Conservation (phyloP, 2,797 vertebrate species). For the Phoeniculus purpureus region DNA sequence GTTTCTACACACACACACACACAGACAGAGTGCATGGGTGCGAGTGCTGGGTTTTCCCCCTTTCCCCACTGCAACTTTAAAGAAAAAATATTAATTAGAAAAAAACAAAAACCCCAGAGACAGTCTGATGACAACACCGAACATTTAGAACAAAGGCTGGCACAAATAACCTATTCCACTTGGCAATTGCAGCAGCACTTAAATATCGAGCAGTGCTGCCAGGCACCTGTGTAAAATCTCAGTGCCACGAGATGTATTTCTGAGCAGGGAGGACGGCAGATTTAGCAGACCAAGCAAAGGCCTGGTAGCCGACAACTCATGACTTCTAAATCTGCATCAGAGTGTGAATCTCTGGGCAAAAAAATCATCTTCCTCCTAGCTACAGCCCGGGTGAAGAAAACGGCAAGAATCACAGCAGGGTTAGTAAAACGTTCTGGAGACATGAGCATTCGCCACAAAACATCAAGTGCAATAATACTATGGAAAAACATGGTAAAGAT, state of each 20-base stretch:
- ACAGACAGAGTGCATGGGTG: background rate
- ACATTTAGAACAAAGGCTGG: conserved; percentile 65
- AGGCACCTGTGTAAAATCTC: conserved; percentile 67
- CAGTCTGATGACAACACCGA: background rate
- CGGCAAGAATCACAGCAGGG: background rate
- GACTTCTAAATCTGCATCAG: conserved; percentile 5
- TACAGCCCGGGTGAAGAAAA: background rate
- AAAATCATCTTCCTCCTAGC: background rate
- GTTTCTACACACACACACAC: background rate
- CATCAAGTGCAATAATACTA: background rate
- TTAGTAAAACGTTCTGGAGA: background rate
- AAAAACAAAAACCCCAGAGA: background rate
- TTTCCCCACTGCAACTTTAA: conserved; percentile 17
- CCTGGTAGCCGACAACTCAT: conserved; percentile 39
- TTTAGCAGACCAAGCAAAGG: conserved; percentile 50
- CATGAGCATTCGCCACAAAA: background rate
- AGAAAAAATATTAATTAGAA: conserved; percentile 44
- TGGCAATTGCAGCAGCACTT: background rate
- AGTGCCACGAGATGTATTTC: background rate
- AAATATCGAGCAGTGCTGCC: background rate
- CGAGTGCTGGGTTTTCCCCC: background rate
- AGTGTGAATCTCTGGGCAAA: background rate
- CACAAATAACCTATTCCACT: conserved; percentile 47
- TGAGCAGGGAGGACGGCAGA: conserved; percentile 38
- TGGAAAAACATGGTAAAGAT: conserved; percentile 10